These are phyloP conservation scores for Columbina picui DNA, from an alignment of 2,113 vertebrate genomes.

Conservation along the genomic window DNA sequence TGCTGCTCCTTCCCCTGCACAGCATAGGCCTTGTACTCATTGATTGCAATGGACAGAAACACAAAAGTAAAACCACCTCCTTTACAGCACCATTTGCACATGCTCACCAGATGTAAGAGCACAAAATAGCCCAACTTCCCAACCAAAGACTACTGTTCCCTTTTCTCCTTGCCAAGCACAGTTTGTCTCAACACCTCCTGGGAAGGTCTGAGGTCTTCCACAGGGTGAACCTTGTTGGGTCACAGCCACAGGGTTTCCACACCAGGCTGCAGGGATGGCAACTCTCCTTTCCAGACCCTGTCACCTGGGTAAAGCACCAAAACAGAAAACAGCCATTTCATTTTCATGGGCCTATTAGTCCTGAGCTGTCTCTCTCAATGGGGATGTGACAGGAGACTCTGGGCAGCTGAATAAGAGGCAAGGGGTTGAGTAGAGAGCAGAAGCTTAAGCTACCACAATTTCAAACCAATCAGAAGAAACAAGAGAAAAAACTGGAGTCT, in stretches of 20 bases:
- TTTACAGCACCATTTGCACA: neutral
- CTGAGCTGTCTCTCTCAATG: neutral
- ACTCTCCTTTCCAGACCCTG: neutral
- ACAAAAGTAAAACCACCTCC: neutral
- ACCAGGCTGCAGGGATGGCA: neutral
- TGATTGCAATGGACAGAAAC: neutral
- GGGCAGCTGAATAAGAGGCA: rapidly evolving
- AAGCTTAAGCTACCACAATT: neutral
- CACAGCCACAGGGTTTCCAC: too few relatives aligned
- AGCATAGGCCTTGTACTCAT: neutral
- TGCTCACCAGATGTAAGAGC: rapidly evolving
- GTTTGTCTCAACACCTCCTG: neutral
- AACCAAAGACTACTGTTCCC: neutral
- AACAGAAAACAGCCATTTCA: neutral
- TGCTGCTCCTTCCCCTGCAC: neutral
- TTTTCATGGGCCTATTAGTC: neutral
- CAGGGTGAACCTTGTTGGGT: neutral
- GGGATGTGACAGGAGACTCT: rapidly evolving
- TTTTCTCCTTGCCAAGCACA: neutral
- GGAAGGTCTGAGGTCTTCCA: neutral
- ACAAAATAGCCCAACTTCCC: neutral
- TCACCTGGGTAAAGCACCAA: rapidly evolving
- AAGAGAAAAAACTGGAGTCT: neutral
- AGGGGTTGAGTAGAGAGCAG: neutral
- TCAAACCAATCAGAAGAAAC: neutral